Conservation (phyloP, 2,113 vertebrate genomes). For the Telmatochromis brichardi region DNA sequence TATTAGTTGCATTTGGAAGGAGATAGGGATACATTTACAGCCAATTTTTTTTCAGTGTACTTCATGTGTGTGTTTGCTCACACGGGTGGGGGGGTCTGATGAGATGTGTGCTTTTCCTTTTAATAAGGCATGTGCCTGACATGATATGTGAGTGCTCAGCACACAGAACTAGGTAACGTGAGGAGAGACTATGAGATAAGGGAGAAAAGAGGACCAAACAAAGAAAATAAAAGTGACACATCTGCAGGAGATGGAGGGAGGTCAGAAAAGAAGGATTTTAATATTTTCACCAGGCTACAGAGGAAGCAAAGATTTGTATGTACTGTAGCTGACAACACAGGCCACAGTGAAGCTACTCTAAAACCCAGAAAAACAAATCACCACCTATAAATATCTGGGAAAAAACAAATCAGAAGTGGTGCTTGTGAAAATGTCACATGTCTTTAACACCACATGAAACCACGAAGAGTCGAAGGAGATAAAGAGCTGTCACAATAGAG, state of each 20-base stretch:
- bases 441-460: background rate
- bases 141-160: background rate
- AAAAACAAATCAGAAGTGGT: background rate
- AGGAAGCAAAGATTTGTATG: slow-evolving; percentile 1
- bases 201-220: background rate
- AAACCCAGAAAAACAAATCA: background rate
- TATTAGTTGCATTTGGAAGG: background rate
- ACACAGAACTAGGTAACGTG: background rate
- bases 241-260: background rate
- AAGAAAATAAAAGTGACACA: background rate
- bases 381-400: background rate
- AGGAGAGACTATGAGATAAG: background rate
- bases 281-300: background rate
- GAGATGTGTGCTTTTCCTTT: background rate
- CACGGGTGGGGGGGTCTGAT: background rate
- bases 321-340: background rate
- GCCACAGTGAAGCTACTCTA: background rate
- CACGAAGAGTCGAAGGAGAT: background rate
- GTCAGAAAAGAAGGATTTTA: background rate
- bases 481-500: background rate
- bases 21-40: background rate
- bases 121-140: slow-evolving; percentile 1
- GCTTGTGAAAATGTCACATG: background rate
- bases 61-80: background rate
- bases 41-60: background rate